Evolutionary conservation across 2,888 invertebrate species (phyloP), one percentile per base, ranked within the genome.

Genomic region (Rhodophaea formosa): DNA sequence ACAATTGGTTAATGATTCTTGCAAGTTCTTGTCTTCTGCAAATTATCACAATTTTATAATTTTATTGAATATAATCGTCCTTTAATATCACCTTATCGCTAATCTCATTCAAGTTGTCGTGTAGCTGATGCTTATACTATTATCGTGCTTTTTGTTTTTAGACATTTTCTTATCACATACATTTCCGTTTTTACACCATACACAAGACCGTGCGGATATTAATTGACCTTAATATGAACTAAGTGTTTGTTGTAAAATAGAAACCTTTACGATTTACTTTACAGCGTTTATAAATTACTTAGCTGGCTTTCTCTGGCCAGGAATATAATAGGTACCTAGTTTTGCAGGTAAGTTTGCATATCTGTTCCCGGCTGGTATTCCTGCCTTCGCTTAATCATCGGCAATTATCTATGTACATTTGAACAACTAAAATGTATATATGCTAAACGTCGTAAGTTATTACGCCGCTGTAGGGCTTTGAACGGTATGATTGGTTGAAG

Each of bases 331-430:
- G 39, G 35, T 35, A 7, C 32, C 1, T 8, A 32, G 32, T 32
- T 12, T 35, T 12, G 3, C 3, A 12, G 12, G 8, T 10, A 10
- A 3, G n/a, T 14, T 15, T 14, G 7, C 43, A 15, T 17, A 46
- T 46, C 46, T 35, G 17, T 16, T 51, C 17, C 15, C 17, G 7
- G 30, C 35, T 5, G 15, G 32, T 51, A 51, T 51, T 51, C 16
- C 51, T 51, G 35, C 32, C 35, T 53, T 51, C 43, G 58, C 61
- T 43, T 59, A 60, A 61, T 62, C 59, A 54, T 53, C 29, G 42
- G 51, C 59, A 60, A 59, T 57, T 59, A 64, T 61, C 59, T 58
- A 51, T 47, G 56, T 55, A 59, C 51, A 51, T 35, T 51, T 35
- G n/a, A 51, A 51, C 35, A 39, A 51, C 51, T 51, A 51, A 51